phyloP scores from a whole-genome alignment of 1,140 invertebrate species.

The Tyrophagus putrescentiae region DNA sequence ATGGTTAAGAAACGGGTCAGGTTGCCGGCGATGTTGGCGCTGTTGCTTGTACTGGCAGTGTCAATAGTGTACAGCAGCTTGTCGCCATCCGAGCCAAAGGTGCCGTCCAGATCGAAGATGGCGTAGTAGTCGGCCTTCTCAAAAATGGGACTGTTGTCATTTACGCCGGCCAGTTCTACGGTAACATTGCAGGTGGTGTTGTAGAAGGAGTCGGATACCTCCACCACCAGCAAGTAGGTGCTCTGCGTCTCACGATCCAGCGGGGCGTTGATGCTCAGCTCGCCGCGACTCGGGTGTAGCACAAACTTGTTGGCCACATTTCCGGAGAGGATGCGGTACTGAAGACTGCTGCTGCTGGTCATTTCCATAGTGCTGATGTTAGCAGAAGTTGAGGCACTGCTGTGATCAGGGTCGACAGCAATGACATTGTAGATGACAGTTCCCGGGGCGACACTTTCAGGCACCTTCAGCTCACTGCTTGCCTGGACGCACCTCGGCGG shows the following conservation, averaged over 20 bases:
- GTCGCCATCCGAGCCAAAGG: conserved; percentile 67
- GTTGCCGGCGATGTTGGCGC: not conserved
- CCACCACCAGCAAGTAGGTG: conserved; percentile 61
- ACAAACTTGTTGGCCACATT: conserved; percentile 72
- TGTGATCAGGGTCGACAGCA: conserved; percentile 68
- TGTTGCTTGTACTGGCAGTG: conserved; percentile 43
- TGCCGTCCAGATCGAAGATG: conserved; percentile 53
- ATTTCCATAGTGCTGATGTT: too few species aligned
- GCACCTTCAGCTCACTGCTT: conserved; percentile 62
- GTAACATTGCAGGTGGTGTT: conserved; percentile 16
- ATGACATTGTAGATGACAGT: conserved; percentile 66
- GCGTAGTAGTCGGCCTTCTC: conserved; percentile 52
- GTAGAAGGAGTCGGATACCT: conserved; percentile 38
- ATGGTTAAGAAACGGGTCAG: conserved; percentile 56
- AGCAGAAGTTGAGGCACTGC: too few species aligned
- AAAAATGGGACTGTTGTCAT: conserved; percentile 71
- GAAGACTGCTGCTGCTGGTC: not conserved
- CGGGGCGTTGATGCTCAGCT: conserved; percentile 52
- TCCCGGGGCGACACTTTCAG: conserved; percentile 66
- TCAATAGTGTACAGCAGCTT: conserved; percentile 79
- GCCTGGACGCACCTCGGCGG: conserved; percentile 66
- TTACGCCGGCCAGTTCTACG: conserved; percentile 55
- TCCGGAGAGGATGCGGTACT: conserved; percentile 35
- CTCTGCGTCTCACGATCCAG: conserved; percentile 67
- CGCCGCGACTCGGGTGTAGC: conserved; percentile 58